Evolutionary conservation across 2,113 vertebrate genomes (phyloP).

Genomic region (Myxocyprinus asiaticus): DNA sequence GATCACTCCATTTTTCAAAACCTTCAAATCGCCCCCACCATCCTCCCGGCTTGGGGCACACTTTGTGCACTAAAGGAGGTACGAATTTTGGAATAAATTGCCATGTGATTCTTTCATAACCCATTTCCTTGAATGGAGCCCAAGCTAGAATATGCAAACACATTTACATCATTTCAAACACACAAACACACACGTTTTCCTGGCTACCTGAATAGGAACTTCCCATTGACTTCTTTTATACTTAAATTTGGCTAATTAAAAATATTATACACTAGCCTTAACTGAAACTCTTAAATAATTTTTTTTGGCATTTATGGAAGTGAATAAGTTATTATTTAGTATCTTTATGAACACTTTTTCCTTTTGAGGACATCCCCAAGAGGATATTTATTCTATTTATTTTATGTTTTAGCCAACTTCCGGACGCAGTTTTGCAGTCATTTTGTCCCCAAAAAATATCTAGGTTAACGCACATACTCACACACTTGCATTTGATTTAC

Average conservation of each 20-base stretch:
- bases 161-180: neutral
- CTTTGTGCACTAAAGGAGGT: neutral
- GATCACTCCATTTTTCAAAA: constrained; percentile 16
- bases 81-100: constrained; percentile 23
- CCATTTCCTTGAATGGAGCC: constrained; percentile 13
- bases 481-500: too few relatives aligned
- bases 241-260: neutral
- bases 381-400: too few relatives aligned
- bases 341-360: neutral
- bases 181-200: neutral
- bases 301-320: neutral
- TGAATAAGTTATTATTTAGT: neutral
- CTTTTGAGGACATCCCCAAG: neutral
- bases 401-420: neutral
- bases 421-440: too few relatives aligned
- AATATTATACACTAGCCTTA: too few relatives aligned
- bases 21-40: neutral
- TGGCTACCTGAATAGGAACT: neutral
- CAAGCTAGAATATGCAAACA: neutral
- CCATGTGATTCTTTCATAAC: constrained; percentile 40
- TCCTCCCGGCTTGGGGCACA: constrained; percentile 15
- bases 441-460: neutral
- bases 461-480: neutral
- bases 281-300: neutral
- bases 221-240: neutral